Evolutionary conservation across 2,888 invertebrate species (phyloP).

Genomic region (Chymomyza fuscimana): DNA sequence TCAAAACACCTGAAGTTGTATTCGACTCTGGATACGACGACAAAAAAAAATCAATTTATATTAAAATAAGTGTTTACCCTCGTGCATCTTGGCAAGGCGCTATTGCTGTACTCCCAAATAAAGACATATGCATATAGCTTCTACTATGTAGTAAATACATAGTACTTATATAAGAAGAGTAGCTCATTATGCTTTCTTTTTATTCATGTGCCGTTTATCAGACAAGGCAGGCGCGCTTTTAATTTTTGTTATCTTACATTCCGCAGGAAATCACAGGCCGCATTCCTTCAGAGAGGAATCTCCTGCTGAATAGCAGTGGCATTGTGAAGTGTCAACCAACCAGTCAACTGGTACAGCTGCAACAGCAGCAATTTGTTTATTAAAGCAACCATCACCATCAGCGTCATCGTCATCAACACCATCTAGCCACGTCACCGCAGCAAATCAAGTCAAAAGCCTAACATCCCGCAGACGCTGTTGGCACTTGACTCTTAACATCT

Average conservation of each 20-base stretch:
- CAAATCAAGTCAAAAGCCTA: constrained; percentile 5
- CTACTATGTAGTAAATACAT: neutral
- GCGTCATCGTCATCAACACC: constrained; percentile 13
- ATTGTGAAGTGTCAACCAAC: constrained; percentile 41
- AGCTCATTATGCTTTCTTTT: constrained; percentile 19
- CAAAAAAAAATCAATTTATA: neutral
- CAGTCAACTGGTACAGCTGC: constrained; percentile 60
- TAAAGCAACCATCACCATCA: constrained; percentile 40
- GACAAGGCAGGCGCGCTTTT: constrained; percentile 30
- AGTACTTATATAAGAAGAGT: neutral
- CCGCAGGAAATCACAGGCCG: constrained; percentile 59
- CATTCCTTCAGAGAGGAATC: constrained; percentile 3
- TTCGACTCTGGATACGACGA: too few species aligned
- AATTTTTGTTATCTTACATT: constrained; percentile 56
- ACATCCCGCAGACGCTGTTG: neutral
- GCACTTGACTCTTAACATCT: neutral
- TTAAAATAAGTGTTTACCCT: neutral
- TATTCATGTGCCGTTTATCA: constrained; percentile 43
- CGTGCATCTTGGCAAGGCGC: neutral
- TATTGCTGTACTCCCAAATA: neutral
- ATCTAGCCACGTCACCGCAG: neutral
- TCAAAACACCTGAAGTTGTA: too few species aligned
- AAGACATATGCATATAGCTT: neutral
- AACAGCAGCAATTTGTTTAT: constrained; percentile 56
- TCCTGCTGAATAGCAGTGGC: constrained; percentile 20